A percentile compares a stretch with the other conserved stretches of the same genome.
phyloP scores from a whole-genome alignment of 2,797 vertebrate species.

The Schizopygopsis pylzovi region DNA sequence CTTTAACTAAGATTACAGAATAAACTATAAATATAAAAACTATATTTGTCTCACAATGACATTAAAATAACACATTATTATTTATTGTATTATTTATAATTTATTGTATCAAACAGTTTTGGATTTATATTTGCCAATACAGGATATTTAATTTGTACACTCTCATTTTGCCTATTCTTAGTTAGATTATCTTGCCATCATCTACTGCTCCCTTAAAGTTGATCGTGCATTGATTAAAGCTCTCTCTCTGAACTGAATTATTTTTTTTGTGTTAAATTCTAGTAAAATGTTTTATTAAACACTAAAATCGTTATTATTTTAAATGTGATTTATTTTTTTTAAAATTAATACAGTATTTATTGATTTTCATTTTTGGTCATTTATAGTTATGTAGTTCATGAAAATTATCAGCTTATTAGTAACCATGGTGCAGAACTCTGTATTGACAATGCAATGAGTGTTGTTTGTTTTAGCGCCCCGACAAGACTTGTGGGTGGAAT shows the following conservation, averaged over 20 bases:
- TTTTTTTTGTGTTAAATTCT: background rate
- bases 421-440: background rate
- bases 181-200: background rate
- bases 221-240: background rate
- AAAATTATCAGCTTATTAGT: background rate
- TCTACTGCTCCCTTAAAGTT: background rate
- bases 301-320: background rate
- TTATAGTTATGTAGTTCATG: background rate
- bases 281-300: too few relatives aligned
- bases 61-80: background rate
- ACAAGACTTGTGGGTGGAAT: background rate
- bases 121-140: background rate
- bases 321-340: background rate
- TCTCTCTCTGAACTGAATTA: too few relatives aligned
- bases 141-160: background rate
- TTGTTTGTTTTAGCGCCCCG: background rate
- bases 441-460: background rate
- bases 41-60: background rate
- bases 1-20: background rate
- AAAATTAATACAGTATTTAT: too few relatives aligned
- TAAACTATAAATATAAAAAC: background rate
- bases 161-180: background rate
- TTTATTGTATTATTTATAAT: background rate
- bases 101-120: background rate
- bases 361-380: background rate